phyloP scores from a whole-genome alignment of 2,113 vertebrate species.

The Hymenochirus boettgeri region DNA sequence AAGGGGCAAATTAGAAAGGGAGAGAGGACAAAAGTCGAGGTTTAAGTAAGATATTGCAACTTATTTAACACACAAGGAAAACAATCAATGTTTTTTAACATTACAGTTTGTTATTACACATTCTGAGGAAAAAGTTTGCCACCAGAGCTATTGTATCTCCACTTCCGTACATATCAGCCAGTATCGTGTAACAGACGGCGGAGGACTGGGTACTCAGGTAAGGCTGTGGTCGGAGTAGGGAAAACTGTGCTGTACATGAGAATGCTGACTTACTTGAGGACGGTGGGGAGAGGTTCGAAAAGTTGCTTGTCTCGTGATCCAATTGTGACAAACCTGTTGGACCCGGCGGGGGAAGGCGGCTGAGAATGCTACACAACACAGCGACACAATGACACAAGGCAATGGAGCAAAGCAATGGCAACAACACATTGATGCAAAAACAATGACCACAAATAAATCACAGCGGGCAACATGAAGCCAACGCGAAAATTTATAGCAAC shows the following conservation, averaged over 20 bases:
- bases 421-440: constrained; percentile 12
- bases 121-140: too few relatives aligned
- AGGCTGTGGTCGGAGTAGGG: background rate
- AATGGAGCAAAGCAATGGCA: constrained; percentile 9
- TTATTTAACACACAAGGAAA: too few relatives aligned
- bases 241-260: constrained; percentile 15
- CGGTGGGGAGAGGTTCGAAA: constrained; percentile 96
- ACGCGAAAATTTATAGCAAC: too few relatives aligned
- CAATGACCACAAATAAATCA: background rate
- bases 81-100: too few relatives aligned
- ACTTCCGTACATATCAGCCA: too few relatives aligned
- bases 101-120: constrained; percentile 5
- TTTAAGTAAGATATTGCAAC: too few relatives aligned
- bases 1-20: too few relatives aligned
- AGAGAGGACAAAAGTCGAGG: too few relatives aligned
- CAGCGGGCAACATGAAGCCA: background rate
- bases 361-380: constrained; percentile 79
- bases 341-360: constrained; percentile 91
- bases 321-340: constrained; percentile 99
- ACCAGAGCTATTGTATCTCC: too few relatives aligned
- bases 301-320: constrained; percentile 98
- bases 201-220: background rate
- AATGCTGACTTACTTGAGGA: constrained; percentile 74
- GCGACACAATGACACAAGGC: constrained; percentile 49
- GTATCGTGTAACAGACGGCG: background rate